These are phyloP conservation scores for Aphyosemion australe DNA, from an alignment of 2,113 vertebrate genomes.

Conservation along the genomic window DNA sequence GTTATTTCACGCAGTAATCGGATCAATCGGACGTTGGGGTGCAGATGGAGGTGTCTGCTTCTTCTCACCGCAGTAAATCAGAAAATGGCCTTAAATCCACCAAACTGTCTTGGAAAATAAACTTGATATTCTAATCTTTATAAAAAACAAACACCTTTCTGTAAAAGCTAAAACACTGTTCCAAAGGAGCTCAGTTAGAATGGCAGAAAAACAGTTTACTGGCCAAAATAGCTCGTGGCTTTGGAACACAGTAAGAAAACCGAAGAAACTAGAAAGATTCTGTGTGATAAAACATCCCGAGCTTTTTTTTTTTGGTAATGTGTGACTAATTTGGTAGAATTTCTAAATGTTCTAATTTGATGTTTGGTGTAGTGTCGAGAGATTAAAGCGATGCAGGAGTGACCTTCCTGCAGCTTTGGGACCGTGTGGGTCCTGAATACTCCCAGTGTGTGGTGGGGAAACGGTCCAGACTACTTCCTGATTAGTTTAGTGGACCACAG, in stretches of 20 bases:
- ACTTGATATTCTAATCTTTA: not conserved
- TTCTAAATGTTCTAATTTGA: too few relatives aligned
- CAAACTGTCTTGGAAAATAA: not conserved
- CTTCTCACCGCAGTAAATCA: not conserved
- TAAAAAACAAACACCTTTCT: not conserved
- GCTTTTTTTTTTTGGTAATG: too few relatives aligned
- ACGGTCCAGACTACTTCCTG: conserved; percentile 69
- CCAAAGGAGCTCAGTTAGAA: not conserved
- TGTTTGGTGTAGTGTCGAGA: not conserved
- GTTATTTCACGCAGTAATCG: not conserved
- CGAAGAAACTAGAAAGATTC: not conserved
- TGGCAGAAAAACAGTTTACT: not conserved
- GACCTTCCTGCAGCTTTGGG: conserved; percentile 17
- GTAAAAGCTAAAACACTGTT: not conserved
- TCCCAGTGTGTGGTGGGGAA: conserved; percentile 60
- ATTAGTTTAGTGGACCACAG: conserved; percentile 71
- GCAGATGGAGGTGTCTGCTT: not conserved
- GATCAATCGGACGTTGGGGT: not conserved
- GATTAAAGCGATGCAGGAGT: conserved; percentile 6
- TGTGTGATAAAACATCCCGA: not conserved
- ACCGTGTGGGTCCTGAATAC: conserved; percentile 28
- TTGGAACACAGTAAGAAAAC: not conserved
- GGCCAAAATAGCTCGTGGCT: not conserved
- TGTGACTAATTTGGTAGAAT: not conserved
- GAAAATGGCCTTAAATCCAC: not conserved